Evolutionary conservation across 2,113 vertebrate species (phyloP), one percentile per base, ranked within the genome.

Genomic region (Eublepharis macularius): DNA sequence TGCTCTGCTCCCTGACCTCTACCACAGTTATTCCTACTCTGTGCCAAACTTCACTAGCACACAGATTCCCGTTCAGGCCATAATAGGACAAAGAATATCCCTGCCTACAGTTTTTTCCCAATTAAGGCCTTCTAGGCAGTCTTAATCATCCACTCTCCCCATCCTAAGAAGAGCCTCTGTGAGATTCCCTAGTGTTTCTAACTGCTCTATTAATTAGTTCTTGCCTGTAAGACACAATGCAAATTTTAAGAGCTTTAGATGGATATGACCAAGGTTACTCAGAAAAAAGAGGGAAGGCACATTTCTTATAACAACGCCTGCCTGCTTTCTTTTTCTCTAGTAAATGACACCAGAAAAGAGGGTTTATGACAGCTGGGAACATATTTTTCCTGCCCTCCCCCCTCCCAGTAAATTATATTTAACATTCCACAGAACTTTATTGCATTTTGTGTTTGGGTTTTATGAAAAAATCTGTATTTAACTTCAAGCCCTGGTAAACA

Each of bases 401-500:
- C 66, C 34, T 17, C 41, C 14, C 13, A 92, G 93, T 96, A 95
- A 96, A 96, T 96, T 94, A 96, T 95, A 96, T 95, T 96, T 96
- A 96, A 96, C 96, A 95, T 96, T 94, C 94, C 95, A 93, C 94
- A 94, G 95, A 95, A 94, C 95, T 95, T 94, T 94, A 95, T 92
- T 96, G 94, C 93, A 9, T 93, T 92, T 91, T 94, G 93, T 96
- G 95, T 95, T 94, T 92, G 94, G 86, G 94, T 94, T 80, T 95
- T 96, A 96, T 95, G 94, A 94, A 96, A 96, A 96, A 96, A 94
- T 92, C 96, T 97, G 96, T 97, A 96, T 96, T 97, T 97, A 97
- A 97, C 96, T 96, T 96, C 96, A 97, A 97, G 96, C 93, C 95
- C 96, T 95, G 94, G 95, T 97, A 97, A 96, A 97, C 96, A 96